These are phyloP conservation scores for Scaptomyza parva DNA, from an alignment of 2,888 invertebrate genomes.

Conservation along the genomic window DNA sequence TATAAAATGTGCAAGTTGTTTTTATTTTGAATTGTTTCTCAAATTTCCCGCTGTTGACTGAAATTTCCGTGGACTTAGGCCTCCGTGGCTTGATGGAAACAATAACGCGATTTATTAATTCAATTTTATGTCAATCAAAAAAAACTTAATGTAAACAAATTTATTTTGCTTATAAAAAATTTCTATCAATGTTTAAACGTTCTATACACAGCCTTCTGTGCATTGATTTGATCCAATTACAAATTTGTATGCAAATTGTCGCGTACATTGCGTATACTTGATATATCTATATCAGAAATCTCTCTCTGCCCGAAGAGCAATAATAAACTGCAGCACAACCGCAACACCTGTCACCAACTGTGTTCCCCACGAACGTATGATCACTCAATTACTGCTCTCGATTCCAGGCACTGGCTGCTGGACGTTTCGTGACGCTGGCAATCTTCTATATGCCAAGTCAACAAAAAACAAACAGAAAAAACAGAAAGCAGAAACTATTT, in stretches of 20 bases:
- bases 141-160: neutral
- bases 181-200: conserved; percentile 23
- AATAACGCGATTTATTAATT: conserved; percentile 12
- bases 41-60: conserved; percentile 31
- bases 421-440: conserved; percentile 9
- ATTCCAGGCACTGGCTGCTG: conserved; percentile 11
- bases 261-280: conserved; percentile 39
- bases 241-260: conserved; percentile 29
- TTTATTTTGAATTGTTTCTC: neutral
- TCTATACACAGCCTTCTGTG: conserved; percentile 34
- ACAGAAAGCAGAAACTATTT: conserved; percentile 48
- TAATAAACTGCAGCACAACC: neutral
- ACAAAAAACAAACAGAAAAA: neutral
- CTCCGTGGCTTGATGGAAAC: conserved; percentile 15
- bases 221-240: conserved; percentile 22
- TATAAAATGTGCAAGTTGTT: conserved; percentile 17
- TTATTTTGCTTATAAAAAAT: conserved; percentile 13
- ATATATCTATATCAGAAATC: conserved; percentile 13
- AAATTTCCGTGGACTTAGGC: conserved; percentile 18
- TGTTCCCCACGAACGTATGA: conserved; percentile 20
- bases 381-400: conserved; percentile 33
- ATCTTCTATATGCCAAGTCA: neutral
- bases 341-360: conserved; percentile 26
- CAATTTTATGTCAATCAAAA: conserved; percentile 26
- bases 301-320: neutral